Base-by-base conservation (phyloP, 2,888 invertebrate genomes). In the Bedellia somnulentella region DNA sequence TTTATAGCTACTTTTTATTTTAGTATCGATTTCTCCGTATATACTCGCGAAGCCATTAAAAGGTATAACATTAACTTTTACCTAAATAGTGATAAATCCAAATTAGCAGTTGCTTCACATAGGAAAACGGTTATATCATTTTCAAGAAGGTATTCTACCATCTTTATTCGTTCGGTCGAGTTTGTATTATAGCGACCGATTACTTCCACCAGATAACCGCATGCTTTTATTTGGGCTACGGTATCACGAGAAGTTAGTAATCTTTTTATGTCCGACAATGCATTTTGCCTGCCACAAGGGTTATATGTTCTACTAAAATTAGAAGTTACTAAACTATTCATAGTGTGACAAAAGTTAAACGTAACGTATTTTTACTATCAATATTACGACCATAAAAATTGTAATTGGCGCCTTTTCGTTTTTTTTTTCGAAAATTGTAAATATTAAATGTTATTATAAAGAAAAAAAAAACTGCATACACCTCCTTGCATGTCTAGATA, bases 61-160 rank as follows among this genome's bases (percentile, higher is more conserved):
- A n/a, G n/a, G n/a, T n/a, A n/a, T n/a, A n/a, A n/a, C n/a, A n/a
- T n/a, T n/a, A n/a, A n/a, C n/a, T n/a, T n/a, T 35, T 37, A 71
- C 73, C 50, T 58, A 41, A 70, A 71, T 14, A 73, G 47, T 10
- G 53, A 42, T 37, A 61, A 66, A 39, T 71, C 68, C 42, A 75
- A 52, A 39, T 73, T 75, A 6, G 68, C 57, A 22, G 59, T 67
- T 14, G 70, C 67, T 49, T 71, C 73, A 40, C 73, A 71, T 8
- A 75, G 49, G 43, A 73, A 75, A 21, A 71, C 61, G 3, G 55
- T 59, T 21, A 71, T 64, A 38, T 75, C 73, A 35, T 67, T 71
- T 11, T 67, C 60, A 28, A 75, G 39, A 33, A 75, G 49, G 46
- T 70, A 64, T 42, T 64, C 57, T 9, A 68, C 41, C 44, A 64